A percentile compares a stretch with the other conserved stretches of the same genome.
phyloP scores from a whole-genome alignment of 2,888 invertebrate genomes.

The Drosophila siamana region DNA sequence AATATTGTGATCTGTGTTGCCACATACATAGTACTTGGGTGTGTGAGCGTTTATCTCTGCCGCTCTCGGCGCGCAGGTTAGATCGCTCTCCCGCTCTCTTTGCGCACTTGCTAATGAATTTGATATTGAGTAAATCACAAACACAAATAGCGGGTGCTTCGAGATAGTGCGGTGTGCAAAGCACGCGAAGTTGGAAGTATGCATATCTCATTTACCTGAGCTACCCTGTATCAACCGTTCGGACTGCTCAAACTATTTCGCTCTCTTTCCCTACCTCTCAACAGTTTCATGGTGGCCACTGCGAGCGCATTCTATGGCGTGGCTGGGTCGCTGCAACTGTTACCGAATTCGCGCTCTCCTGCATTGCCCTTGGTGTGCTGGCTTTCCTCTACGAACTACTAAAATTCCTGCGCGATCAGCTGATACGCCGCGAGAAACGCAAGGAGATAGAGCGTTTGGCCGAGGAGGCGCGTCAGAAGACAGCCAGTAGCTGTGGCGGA shows the following conservation, averaged over 20 bases:
- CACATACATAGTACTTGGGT: slow-evolving; percentile 6
- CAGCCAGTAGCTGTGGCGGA: slow-evolving; percentile 42
- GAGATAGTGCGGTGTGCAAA: not conserved
- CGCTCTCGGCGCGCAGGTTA: slow-evolving; percentile 22
- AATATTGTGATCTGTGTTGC: slow-evolving; percentile 36
- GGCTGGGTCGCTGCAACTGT: slow-evolving; percentile 91
- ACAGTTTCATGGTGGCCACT: slow-evolving; percentile 92
- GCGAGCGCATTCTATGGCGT: slow-evolving; percentile 92
- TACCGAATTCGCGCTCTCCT: slow-evolving; percentile 93
- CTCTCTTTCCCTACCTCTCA: slow-evolving; percentile 79
- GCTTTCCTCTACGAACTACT: slow-evolving; percentile 97
- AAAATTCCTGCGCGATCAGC: slow-evolving; percentile 90
- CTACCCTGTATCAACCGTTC: slow-evolving; percentile 8
- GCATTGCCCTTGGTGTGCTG: slow-evolving; percentile 94
- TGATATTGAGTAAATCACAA: slow-evolving; percentile 39
- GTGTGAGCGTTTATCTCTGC: slow-evolving; percentile 6
- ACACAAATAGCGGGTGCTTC: slow-evolving; percentile 47
- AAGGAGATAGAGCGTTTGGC: slow-evolving; percentile 65
- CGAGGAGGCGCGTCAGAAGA: slow-evolving; percentile 63
- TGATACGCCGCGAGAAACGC: slow-evolving; percentile 64
- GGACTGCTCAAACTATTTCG: not conserved
- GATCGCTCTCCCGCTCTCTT: slow-evolving; percentile 5
- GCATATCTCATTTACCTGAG: slow-evolving; percentile 6
- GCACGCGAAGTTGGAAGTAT: not conserved
- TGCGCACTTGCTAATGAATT: slow-evolving; percentile 29